Percentiles rank a stretch among this genome's conserved stretches.
Evolutionary conservation across 2,888 invertebrate genomes (phyloP).

Genomic region (Leptinotarsa tumamoca): DNA sequence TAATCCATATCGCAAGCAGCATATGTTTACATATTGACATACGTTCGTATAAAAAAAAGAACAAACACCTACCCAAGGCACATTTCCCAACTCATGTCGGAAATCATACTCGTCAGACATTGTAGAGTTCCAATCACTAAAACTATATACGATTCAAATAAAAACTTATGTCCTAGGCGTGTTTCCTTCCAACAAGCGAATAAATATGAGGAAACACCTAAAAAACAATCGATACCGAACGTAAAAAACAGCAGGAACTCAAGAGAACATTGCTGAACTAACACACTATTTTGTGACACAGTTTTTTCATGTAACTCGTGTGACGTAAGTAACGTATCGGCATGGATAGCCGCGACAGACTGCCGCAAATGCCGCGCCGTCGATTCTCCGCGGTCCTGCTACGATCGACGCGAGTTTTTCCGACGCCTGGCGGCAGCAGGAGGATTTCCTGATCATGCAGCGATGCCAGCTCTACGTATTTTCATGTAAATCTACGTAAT

Average conservation of each 20-base stretch:
- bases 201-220: background rate
- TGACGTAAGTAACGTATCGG: background rate
- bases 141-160: constrained; percentile 4
- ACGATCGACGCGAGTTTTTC: constrained; percentile 16
- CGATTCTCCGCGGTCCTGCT: background rate
- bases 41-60: constrained; percentile 23
- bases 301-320: background rate
- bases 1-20: background rate
- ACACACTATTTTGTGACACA: background rate
- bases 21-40: background rate
- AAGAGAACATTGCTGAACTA: background rate
- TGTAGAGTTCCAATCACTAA: constrained; percentile 9
- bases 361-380: background rate
- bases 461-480: background rate
- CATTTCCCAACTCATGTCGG: constrained; percentile 59
- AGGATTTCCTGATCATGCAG: constrained; percentile 20
- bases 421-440: constrained; percentile 12
- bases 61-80: constrained; percentile 61
- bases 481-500: background rate
- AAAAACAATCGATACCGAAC: constrained; percentile 10
- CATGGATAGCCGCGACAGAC: constrained; percentile 2
- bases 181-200: background rate
- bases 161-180: background rate
- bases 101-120: constrained; percentile 59
- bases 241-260: background rate